Evolutionary conservation across 2,113 vertebrate species (phyloP), one percentile per base, ranked within the genome.

Genomic region (Sula dactylatra): DNA sequence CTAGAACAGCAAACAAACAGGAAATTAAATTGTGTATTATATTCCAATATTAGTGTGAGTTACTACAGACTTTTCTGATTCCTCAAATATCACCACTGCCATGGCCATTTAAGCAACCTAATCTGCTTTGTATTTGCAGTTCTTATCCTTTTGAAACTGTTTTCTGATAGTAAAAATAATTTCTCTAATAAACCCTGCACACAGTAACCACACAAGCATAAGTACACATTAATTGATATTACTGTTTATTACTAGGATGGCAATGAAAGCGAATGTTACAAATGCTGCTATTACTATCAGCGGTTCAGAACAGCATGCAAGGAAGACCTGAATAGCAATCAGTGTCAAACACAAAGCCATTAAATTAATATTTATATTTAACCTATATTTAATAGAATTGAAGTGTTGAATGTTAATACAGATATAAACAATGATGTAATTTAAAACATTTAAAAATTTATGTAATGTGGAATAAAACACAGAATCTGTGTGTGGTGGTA

Each of bases 281-380:
- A 90, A 92, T 38, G 67, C 89, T 95, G 77, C 86, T 91, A 67
- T 94, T 94, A 49, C 81, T 50, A 94, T 92, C 74, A 77, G 71
- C 70, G 80, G 85, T 70, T 77, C 94, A 97, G 88, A 97, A 85
- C 10, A 76, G 83, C 81, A 82, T 32, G 20, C 87, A 80, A 78
- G 64, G 72, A 91, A 88, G 87, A 93, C 87, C 20, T 93, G 79
- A 94, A 93, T 93, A 94, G 29, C 77, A 95, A 95, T 96, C 91
- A 90, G 71, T 44, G 78, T 79, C 93, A 96, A 58, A 77, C 65
- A 94, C 50, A 92, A 97, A 94, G 74, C 82, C 91, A 96, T 82
- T 88, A 95, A 74, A 67, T 84, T 85, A 89, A 92, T 87, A 95
- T 96, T 94, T 92, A 93, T 78, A 96, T 86, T 95, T 89, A 93